Percentiles rank a stretch among this genome's conserved stretches.
phyloP scores from a whole-genome alignment of 2,113 vertebrate species.

The Scalopus aquaticus region DNA sequence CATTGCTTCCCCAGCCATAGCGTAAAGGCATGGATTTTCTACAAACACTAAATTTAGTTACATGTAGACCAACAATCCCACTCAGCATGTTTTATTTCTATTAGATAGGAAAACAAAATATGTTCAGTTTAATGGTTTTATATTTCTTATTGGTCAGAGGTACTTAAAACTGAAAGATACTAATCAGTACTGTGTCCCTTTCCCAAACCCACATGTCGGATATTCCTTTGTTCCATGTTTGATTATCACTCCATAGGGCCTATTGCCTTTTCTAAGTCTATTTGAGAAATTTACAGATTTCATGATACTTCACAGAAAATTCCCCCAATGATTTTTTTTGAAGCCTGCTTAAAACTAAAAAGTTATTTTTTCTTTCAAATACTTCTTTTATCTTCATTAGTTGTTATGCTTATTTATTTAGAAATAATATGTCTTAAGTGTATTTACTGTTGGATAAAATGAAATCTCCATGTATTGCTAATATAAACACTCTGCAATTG shows the following conservation, averaged over 20 bases:
- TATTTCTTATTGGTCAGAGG: background rate
- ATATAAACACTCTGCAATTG: slow-evolving; percentile 44
- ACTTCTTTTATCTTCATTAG: background rate
- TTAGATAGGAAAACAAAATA: background rate
- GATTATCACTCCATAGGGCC: background rate
- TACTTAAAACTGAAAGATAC: background rate
- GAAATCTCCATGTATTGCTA: background rate
- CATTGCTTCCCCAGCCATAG: background rate
- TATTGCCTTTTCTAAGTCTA: background rate
- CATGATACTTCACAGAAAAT: background rate
- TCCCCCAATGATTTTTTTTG: background rate
- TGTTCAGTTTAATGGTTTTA: background rate
- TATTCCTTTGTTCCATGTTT: background rate
- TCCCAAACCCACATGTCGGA: background rate
- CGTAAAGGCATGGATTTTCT: background rate
- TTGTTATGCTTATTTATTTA: slow-evolving; percentile 41
- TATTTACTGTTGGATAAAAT: slow-evolving; percentile 45
- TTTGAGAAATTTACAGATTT: background rate
- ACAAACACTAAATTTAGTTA: background rate
- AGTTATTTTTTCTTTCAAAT: slow-evolving; percentile 1
- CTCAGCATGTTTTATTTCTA: background rate
- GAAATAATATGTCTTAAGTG: background rate
- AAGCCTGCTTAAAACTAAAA: background rate
- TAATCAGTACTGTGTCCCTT: background rate
- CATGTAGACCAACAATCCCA: background rate